Evolutionary conservation across 2,113 vertebrate genomes (phyloP), one percentile per base, ranked within the genome.

Genomic region (Oreocharis arfaki): DNA sequence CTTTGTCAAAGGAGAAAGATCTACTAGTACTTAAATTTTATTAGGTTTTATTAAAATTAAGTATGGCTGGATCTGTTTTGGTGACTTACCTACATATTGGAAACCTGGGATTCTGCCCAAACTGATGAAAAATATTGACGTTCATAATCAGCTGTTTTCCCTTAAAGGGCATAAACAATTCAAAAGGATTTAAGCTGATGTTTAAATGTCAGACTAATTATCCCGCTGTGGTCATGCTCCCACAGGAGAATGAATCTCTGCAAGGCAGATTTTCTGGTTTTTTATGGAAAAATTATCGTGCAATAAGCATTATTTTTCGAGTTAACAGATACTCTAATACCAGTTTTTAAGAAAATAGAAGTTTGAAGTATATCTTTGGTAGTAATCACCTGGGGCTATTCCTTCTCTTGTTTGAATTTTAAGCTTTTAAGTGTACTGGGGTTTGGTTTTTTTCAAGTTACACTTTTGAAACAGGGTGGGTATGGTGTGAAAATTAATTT

Each of bases 181-280:
- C 50, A 30, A 84, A 84, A 73, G 32, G 6, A 88, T 68, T 78
- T 57, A 82, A 71, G 44, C 32, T 56, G 71, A 56, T 0, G 4
- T 82, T 87, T 91, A 91, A 96, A 91, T 96, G 89, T 89, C 95
- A 97, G 65, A 55, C 46, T 91, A 89, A 96, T 96, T 95, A 95
- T 87, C 53, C 69, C 49, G 50, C 19, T 37, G 69, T 79, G 84
- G 94, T 53, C 33, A 16, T 22, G 28, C 53, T 93, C 81, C 87
- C 69, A 41, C n/a, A 76, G 49, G 77, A 92, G 23, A 44, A 37
- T 26, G 23, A 78, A 56, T 47, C 5, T 82, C 41, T 76, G 49
- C 57, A 69, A 52, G 82, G 41, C 56, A n/a, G n/a, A n/a, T n/a
- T n/a, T n/a, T n/a, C n/a, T n/a, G n/a, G n/a, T n/a, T n/a, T n/a